Conservation (phyloP, 2,888 invertebrate genomes). For the Ophion ventricosus region DNA sequence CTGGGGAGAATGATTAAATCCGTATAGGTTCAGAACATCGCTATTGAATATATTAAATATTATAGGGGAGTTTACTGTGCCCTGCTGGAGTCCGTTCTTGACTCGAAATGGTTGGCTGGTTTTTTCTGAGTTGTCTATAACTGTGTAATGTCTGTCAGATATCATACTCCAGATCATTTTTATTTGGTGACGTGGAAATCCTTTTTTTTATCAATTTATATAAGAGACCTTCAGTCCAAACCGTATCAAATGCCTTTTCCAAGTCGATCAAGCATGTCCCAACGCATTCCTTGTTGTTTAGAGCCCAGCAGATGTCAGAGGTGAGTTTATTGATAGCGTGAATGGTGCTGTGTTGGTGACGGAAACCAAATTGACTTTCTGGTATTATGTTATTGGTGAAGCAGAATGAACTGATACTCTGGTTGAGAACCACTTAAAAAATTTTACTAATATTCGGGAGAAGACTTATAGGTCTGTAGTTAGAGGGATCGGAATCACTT, state of each 20-base stretch:
- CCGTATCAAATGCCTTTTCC: slow-evolving; percentile 64
- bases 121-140: neutral
- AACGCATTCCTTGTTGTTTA: slow-evolving; percentile 50
- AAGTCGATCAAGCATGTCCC: slow-evolving; percentile 59
- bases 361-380: slow-evolving; percentile 71
- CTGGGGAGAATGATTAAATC: slow-evolving; percentile 25
- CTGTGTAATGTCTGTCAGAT: slow-evolving; percentile 41
- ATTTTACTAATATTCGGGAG: slow-evolving; percentile 72
- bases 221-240: slow-evolving; percentile 68
- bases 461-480: slow-evolving; percentile 69
- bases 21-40: slow-evolving; percentile 39
- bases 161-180: slow-evolving; percentile 68
- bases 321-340: slow-evolving; percentile 37
- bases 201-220: slow-evolving; percentile 63
- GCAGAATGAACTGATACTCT: slow-evolving; percentile 47
- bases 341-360: slow-evolving; percentile 63
- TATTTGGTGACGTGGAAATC: slow-evolving; percentile 64
- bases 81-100: slow-evolving; percentile 66
- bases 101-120: slow-evolving; percentile 53
- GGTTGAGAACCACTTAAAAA: slow-evolving; percentile 69
- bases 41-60: slow-evolving; percentile 60
- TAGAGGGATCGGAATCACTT: slow-evolving; percentile 42
- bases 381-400: slow-evolving; percentile 64
- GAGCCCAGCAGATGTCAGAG: slow-evolving; percentile 58
- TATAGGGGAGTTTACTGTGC: slow-evolving; percentile 59